Base-by-base conservation (phyloP, 2,888 invertebrate genomes). In the Epiblema foenella region DNA sequence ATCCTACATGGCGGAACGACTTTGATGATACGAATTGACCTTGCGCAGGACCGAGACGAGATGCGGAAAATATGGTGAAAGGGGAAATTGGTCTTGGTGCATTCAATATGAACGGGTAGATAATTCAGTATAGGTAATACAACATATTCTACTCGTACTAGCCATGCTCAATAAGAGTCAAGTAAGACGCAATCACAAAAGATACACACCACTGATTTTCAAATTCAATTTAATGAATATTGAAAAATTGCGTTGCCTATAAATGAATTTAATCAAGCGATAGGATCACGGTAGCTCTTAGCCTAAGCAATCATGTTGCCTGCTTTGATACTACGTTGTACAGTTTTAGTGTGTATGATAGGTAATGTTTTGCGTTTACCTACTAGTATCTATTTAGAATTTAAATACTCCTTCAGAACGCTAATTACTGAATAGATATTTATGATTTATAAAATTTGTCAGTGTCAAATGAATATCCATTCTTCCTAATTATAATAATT, bases 231-330 rank as follows among this genome's bases (percentile, higher is more conserved):
- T 20, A 39, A 54, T 52, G 39, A 11, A 33, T 60, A 33, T 18
- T 65, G 18, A 65, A 58, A 59, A 59, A 52, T n/a, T 65, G 46
- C 59, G 17, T 7, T 46, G 59, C 54, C 59, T 42, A 33, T 65
- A 46, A 62, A 76, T 74, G 66, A 77, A 78, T 79, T 79, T 77
- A 80, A 84, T 84, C 79, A 78, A 76, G 78, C 75, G 83, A 83
- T 85, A 83, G 81, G 80, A 77, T 78, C 77, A 68, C 72, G 72
- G 73, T 24, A 24, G 24, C 33, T 57, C 37, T 64, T 74, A 77
- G 24, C 24, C 76, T 72, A 78, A 79, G 69, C 73, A 68, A 69
- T 73, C 66, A 72, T 70, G 74, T 73, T 76, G 63, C 75, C 75
- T 74, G 73, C 46, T 54, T 2, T 18, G 56, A 29, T 60, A 46